Base-by-base conservation (phyloP, 2,113 vertebrate genomes). In the Cnemophilus loriae region DNA sequence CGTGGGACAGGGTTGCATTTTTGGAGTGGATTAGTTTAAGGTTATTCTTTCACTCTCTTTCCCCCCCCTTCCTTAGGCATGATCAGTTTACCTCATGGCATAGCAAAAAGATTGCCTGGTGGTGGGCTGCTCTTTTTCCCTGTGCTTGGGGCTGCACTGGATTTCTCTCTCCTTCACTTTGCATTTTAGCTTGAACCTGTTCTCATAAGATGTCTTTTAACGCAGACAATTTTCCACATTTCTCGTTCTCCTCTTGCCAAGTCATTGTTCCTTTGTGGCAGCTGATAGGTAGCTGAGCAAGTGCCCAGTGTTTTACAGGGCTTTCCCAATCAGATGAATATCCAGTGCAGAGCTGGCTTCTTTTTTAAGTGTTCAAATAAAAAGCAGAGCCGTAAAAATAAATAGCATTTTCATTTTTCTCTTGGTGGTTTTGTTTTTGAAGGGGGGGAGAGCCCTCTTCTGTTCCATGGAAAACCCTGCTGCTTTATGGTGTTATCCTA, bases 341-440 rank as follows among this genome's bases (percentile, higher is more conserved):
- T 65, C 67, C 63, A 87, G 1, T 78, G 65, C 57, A 89, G 95
- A 93, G 59, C 87, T 97, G 96, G 96, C 84, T 96, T 83, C 90
- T 76, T 95, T 73, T 81, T 55, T 75, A 89, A 67, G 70, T 8
- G 23, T 96, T 96, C 85, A 85, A 96, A 85, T 96, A 84, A 96
- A 96, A 96, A 96, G 79, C 78, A 82, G 69, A 75, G 80, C 82
- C 52, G 61, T 97, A 97, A 96, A 97, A 95, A 94, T 67, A 96
- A 97, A 91, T 86, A 49, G 88, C 50, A n/a, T 97, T 97, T 97
- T 97, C 89, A 96, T 98, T 97, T 97, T 97, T 95, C 96, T 97
- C 92, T n/a, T 46, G 84, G 74, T 87, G 87, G 57, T 96, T 97
- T 96, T 96, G 89, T 63, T 96, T 97, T 90, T 90, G 56, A 94